Percentiles rank a stretch among this genome's conserved stretches.
Conservation (phyloP, 2,888 invertebrate species). For the Gymnosoma rotundatum region DNA sequence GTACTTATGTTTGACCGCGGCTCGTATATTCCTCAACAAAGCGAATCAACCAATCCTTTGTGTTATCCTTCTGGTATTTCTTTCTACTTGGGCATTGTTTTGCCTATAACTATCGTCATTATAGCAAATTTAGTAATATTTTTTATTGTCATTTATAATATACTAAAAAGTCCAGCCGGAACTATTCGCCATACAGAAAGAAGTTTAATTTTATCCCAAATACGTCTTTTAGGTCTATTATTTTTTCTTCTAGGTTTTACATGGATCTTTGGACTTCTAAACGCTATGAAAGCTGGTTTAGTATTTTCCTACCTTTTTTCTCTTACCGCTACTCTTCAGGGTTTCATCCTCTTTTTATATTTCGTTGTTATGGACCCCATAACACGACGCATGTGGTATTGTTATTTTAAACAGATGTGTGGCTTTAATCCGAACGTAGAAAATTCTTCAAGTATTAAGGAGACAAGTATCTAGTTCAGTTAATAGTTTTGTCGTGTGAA, state of each 20-base stretch:
- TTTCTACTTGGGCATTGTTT: constrained; percentile 83
- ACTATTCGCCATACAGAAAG: constrained; percentile 81
- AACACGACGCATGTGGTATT: constrained; percentile 83
- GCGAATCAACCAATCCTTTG: constrained; percentile 77
- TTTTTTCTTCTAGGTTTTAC: constrained; percentile 85
- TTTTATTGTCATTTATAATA: constrained; percentile 83
- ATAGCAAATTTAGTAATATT: constrained; percentile 84
- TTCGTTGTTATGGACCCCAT: constrained; percentile 85
- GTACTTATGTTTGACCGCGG: constrained; percentile 82
- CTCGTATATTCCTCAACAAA: constrained; percentile 82
- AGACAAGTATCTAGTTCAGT: constrained; percentile 62
- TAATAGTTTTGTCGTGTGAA: no score
- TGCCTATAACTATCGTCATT: constrained; percentile 84
- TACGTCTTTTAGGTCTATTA: constrained; percentile 84
- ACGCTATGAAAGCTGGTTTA: constrained; percentile 82
- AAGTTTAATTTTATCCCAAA: constrained; percentile 81
- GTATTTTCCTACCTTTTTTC: constrained; percentile 86
- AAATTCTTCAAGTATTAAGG: constrained; percentile 70
- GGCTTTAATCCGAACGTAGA: constrained; percentile 62
- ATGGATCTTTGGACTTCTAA: constrained; percentile 85
- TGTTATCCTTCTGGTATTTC: constrained; percentile 84
- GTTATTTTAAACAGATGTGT: constrained; percentile 68
- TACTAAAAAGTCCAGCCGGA: constrained; percentile 83
- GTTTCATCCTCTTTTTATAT: constrained; percentile 85
- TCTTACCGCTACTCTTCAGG: constrained; percentile 85